Evolutionary conservation across 2,888 invertebrate genomes (phyloP).

Genomic region (Andrena camellia): DNA sequence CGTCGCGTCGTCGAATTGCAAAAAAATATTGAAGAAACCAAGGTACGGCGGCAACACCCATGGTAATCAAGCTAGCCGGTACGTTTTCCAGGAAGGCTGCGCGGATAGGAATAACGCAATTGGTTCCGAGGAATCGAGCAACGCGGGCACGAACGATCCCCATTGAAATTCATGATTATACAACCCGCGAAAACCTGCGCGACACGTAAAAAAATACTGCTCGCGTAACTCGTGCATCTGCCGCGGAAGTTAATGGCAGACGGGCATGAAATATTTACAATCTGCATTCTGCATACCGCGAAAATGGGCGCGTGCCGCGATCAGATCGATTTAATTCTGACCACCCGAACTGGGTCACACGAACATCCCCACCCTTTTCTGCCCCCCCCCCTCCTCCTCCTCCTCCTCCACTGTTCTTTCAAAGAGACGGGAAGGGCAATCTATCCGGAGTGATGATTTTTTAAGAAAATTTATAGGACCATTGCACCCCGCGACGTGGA

Average conservation of each 20-base stretch:
- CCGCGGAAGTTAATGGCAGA: constrained; percentile 27
- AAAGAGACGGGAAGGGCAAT: neutral
- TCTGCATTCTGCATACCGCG: constrained; percentile 3
- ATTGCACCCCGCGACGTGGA: constrained; percentile 12
- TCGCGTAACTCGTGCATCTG: constrained; percentile 45
- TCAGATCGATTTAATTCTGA: constrained; percentile 40
- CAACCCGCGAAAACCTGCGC: constrained; percentile 24
- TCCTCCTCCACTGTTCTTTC: too few species aligned
- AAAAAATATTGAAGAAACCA: neutral
- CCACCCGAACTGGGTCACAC: constrained; percentile 18
- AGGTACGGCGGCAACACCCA: neutral
- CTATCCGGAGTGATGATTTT: neutral
- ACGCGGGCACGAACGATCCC: constrained; percentile 23
- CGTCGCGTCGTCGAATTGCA: neutral
- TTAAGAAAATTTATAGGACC: constrained; percentile 11
- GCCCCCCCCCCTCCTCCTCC: neutral
- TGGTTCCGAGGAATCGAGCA: constrained; percentile 42
- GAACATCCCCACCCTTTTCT: neutral
- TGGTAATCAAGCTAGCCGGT: constrained; percentile 6
- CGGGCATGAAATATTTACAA: constrained; percentile 46
- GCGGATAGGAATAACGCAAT: constrained; percentile 37
- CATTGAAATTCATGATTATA: constrained; percentile 49
- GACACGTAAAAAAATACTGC: constrained; percentile 28
- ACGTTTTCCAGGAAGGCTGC: constrained; percentile 24
- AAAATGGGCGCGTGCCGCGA: constrained; percentile 16